These are phyloP conservation scores for Nibea coibor DNA, from an alignment of 2,113 vertebrate species.

Conservation along the genomic window DNA sequence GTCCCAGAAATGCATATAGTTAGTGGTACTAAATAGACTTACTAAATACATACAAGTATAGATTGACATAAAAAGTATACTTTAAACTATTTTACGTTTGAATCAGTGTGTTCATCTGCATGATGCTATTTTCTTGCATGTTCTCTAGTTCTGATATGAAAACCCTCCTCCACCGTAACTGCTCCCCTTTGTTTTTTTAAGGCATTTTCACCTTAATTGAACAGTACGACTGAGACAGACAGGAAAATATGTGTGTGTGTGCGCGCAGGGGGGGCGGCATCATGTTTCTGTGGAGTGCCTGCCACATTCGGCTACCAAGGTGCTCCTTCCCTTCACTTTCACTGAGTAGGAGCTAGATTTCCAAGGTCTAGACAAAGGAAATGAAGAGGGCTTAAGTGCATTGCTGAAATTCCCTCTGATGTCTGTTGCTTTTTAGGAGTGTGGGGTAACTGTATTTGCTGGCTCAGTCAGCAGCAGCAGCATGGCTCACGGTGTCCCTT, in stretches of 20 bases:
- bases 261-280: too few species aligned
- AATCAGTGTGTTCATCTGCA: background rate
- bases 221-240: too few species aligned
- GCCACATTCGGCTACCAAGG: too few species aligned
- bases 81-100: background rate
- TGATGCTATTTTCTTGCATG: background rate
- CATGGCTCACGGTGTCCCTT: conserved; percentile 50
- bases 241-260: too few species aligned
- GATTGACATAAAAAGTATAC: background rate
- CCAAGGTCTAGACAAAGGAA: conserved; percentile 70
- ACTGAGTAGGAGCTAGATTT: conserved; percentile 30
- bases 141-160: background rate
- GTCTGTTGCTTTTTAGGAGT: conserved; percentile 64
- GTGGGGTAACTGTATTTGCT: conserved; percentile 44
- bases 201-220: too few species aligned
- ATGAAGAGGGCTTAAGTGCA: conserved; percentile 73
- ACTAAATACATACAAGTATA: background rate
- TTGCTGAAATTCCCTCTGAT: conserved; percentile 74
- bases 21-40: background rate
- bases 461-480: conserved; percentile 30
- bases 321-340: conserved; percentile 22
- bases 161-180: background rate
- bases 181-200: too few species aligned
- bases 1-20: conserved; percentile 1
- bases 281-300: too few species aligned